A percentile compares a stretch with the other conserved stretches of the same genome.
Conservation (phyloP, 2,113 vertebrate genomes). For the Channa argus region DNA sequence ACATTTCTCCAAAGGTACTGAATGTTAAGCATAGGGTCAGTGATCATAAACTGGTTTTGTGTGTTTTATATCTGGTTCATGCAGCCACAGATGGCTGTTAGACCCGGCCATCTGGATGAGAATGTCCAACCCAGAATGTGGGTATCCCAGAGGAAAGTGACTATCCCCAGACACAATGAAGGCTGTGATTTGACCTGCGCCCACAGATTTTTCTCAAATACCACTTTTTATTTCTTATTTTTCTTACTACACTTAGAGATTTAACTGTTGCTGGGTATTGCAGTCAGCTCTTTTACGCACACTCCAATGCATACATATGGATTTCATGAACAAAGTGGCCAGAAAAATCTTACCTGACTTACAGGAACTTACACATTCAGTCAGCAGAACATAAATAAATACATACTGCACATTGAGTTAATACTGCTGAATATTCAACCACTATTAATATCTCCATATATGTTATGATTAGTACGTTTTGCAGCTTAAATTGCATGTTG, state of each 20-base stretch:
- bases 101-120: constrained; percentile 66
- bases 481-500: no score
- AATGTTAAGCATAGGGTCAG: constrained; percentile 39
- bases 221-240: no score
- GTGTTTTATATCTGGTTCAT: constrained; percentile 43
- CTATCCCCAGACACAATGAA: constrained; percentile 40
- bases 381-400: no score
- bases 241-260: no score
- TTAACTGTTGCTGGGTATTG: no score
- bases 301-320: neutral
- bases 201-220: constrained; percentile 21
- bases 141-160: constrained; percentile 54
- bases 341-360: no score
- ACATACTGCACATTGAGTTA: no score
- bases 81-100: constrained; percentile 70
- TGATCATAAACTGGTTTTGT: constrained; percentile 59
- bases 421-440: no score
- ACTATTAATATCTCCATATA: no score
- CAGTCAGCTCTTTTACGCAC: neutral
- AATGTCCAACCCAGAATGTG: constrained; percentile 59
- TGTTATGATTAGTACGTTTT: no score
- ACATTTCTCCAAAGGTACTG: constrained; percentile 27
- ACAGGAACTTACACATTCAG: no score
- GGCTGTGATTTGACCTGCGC: constrained; percentile 27
- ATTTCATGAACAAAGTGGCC: neutral